phyloP scores from a whole-genome alignment of 2,113 vertebrate species.

The Emberiza fucata region DNA sequence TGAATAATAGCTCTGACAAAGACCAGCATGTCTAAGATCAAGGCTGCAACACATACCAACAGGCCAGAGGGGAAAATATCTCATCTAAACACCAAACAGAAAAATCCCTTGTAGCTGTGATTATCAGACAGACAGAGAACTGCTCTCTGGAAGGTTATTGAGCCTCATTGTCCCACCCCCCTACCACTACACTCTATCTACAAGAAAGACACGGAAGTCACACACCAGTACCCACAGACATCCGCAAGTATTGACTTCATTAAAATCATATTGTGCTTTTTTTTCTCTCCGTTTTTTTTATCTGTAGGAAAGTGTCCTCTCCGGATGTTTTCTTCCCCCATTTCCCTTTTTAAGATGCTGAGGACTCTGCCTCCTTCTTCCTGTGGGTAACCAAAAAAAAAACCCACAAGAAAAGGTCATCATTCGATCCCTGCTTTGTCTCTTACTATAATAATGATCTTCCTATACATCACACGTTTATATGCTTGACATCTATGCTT shows the following conservation, averaged over 20 bases:
- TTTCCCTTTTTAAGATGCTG: constrained; percentile 18
- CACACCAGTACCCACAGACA: constrained; percentile 46
- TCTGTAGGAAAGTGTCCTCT: constrained; percentile 45
- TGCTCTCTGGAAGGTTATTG: not conserved
- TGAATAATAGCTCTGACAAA: constrained; percentile 14
- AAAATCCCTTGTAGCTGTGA: not conserved
- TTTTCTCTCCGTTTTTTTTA: constrained; percentile 5
- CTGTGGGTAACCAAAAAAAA: constrained; percentile 53
- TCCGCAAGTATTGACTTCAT: constrained; percentile 66
- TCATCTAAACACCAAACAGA: not conserved
- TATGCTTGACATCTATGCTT: constrained; percentile 66
- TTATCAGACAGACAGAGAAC: not conserved
- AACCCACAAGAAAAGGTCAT: constrained; percentile 64
- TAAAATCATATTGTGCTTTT: constrained; percentile 42
- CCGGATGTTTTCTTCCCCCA: constrained; percentile 45
- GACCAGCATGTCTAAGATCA: constrained; percentile 1
- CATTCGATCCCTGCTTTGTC: constrained; percentile 54
- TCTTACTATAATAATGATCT: constrained; percentile 62
- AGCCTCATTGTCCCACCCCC: not conserved
- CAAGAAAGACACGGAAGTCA: constrained; percentile 50
- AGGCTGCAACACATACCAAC: not conserved
- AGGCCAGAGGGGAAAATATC: not conserved
- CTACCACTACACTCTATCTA: not conserved
- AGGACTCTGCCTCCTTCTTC: constrained; percentile 43
- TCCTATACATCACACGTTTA: constrained; percentile 66